Percentiles rank a stretch among this genome's conserved stretches.
Evolutionary conservation across 2,888 invertebrate genomes (phyloP).

Genomic region (Drosophila melanosoma): DNA sequence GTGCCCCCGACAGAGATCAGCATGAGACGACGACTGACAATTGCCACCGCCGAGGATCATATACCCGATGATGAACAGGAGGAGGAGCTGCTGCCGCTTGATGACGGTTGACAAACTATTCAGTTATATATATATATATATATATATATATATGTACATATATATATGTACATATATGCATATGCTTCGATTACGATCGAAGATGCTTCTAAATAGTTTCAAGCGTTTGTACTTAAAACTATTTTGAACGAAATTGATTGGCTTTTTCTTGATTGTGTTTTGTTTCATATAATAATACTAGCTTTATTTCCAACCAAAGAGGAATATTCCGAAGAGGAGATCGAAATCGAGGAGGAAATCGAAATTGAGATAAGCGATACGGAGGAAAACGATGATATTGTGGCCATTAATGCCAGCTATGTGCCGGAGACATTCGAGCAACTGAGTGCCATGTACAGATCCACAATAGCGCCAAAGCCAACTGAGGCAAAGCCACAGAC

Average conservation of each 20-base stretch:
- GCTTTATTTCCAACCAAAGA: slow-evolving; percentile 50
- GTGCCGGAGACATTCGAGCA: slow-evolving; percentile 83
- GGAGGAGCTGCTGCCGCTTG: slow-evolving; percentile 75
- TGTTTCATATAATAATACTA: slow-evolving; percentile 28
- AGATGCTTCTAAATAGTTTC: slow-evolving; percentile 52
- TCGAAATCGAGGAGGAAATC: slow-evolving; percentile 81
- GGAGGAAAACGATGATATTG: slow-evolving; percentile 84
- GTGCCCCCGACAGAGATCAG: slow-evolving; percentile 58
- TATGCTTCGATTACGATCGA: slow-evolving; percentile 61
- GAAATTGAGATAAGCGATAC: slow-evolving; percentile 74
- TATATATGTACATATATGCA: neutral
- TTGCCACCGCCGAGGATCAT: slow-evolving; percentile 81
- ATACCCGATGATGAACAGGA: slow-evolving; percentile 71
- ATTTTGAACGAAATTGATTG: slow-evolving; percentile 29
- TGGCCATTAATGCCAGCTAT: slow-evolving; percentile 80
- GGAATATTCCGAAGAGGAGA: slow-evolving; percentile 82
- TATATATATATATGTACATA: neutral
- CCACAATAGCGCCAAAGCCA: slow-evolving; percentile 43
- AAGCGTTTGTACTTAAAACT: slow-evolving; percentile 19
- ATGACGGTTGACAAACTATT: slow-evolving; percentile 80
- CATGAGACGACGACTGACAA: slow-evolving; percentile 83
- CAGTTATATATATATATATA: neutral
- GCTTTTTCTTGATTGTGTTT: neutral
- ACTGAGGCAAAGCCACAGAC: slow-evolving; percentile 11
- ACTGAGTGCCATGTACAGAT: slow-evolving; percentile 79